Evolutionary conservation across 35 echinoderm and acorn worm species (phyloP).

Genomic region (Lytechinus variegatus): DNA sequence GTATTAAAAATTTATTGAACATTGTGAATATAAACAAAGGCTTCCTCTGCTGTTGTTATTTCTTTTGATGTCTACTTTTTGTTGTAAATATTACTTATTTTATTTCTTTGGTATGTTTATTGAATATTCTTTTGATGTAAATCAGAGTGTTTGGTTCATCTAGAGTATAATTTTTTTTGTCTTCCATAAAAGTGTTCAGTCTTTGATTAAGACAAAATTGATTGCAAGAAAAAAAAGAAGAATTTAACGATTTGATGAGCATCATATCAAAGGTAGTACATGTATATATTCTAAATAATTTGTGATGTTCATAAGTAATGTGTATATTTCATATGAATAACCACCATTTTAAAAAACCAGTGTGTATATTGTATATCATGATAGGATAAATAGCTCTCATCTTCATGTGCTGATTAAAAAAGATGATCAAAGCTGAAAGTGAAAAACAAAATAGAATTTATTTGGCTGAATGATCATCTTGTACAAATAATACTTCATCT

Average conservation of each 20-base stretch:
- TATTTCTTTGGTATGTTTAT: neutral
- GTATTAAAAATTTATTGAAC: too few relatives aligned
- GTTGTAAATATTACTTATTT: neutral
- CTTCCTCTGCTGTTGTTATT: neutral
- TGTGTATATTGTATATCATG: neutral
- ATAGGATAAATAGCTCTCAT: neutral
- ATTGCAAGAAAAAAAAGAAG: neutral
- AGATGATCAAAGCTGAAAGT: neutral
- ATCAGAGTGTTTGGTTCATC: neutral
- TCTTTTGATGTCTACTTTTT: neutral
- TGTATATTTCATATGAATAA: neutral
- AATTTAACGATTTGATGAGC: neutral
- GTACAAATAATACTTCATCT: neutral
- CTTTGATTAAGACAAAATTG: neutral
- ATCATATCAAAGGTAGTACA: neutral
- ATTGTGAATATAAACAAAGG: too few relatives aligned
- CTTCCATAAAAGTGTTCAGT: neutral
- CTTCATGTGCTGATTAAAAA: neutral
- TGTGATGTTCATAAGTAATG: neutral
- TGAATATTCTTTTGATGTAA: neutral
- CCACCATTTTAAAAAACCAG: neutral
- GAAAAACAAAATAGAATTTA: neutral
- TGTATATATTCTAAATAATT: slow-evolving; percentile 6
- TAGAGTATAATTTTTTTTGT: neutral
- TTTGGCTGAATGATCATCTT: neutral